These are phyloP conservation scores for Camptogramma bilineatum DNA, from an alignment of 2,888 invertebrate species.

Conservation along the genomic window DNA sequence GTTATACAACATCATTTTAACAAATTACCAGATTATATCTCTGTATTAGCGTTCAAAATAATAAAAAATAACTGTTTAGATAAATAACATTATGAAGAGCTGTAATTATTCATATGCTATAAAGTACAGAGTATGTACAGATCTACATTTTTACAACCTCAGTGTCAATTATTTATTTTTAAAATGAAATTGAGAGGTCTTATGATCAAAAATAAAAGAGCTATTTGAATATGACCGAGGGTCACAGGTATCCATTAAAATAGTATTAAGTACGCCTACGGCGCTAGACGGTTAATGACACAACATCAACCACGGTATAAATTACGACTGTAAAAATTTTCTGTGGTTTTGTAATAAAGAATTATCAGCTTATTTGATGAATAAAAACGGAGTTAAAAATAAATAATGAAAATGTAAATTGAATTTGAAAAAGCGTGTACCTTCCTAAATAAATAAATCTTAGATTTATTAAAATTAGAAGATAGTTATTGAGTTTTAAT, in stretches of 20 bases:
- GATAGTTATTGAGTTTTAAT: too few species aligned
- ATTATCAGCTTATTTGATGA: neutral
- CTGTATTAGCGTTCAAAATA: too few species aligned
- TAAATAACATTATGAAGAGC: too few species aligned
- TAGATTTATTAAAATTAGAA: too few species aligned
- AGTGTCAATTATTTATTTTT: slow-evolving; percentile 5
- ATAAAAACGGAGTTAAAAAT: neutral
- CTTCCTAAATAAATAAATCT: too few species aligned
- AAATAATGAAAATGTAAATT: neutral
- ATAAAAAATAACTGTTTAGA: too few species aligned
- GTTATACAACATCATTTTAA: too few species aligned
- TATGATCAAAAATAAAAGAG: slow-evolving; percentile 25
- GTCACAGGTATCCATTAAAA: slow-evolving; percentile 61
- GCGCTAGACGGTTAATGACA: slow-evolving; percentile 59
- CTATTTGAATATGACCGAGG: slow-evolving; percentile 29
- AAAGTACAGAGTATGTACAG: too few species aligned
- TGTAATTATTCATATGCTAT: too few species aligned
- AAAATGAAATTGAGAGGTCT: slow-evolving; percentile 11
- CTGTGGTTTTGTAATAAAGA: slow-evolving; percentile 1
- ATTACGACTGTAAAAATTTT: slow-evolving; percentile 43
- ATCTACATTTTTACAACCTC: neutral
- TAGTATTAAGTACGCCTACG: slow-evolving; percentile 60
- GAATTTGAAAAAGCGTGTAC: too few species aligned
- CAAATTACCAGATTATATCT: too few species aligned
- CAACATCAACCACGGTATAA: slow-evolving; percentile 59